phyloP scores from a whole-genome alignment of 2,113 vertebrate species.

The Isurus oxyrinchus region DNA sequence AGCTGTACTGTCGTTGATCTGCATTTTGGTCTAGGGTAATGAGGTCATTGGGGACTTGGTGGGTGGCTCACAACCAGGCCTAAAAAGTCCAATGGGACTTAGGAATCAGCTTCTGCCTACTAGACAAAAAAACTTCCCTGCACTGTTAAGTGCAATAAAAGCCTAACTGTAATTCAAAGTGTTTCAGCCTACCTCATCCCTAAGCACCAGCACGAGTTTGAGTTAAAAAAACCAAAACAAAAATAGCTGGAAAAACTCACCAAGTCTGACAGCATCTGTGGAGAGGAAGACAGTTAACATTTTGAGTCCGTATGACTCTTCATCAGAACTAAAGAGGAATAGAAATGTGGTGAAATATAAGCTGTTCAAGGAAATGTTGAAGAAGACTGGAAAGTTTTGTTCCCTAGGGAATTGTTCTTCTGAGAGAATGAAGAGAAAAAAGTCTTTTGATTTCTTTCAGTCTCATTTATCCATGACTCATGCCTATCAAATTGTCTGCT shows the following conservation, averaged over 20 bases:
- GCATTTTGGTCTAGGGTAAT: background rate
- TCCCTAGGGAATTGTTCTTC: background rate
- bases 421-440: background rate
- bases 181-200: background rate
- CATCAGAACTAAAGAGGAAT: too few relatives aligned
- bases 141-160: background rate
- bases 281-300: too few relatives aligned
- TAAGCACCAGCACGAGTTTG: background rate
- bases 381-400: background rate
- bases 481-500: background rate
- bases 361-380: background rate
- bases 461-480: background rate
- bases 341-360: too few relatives aligned
- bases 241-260: too few relatives aligned
- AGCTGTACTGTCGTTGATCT: background rate
- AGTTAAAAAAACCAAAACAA: background rate
- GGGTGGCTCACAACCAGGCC: background rate
- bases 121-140: background rate
- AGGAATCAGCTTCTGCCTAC: background rate
- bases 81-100: background rate
- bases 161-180: background rate
- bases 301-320: too few relatives aligned
- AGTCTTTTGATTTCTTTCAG: background rate
- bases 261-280: too few relatives aligned
- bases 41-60: background rate